Conservation (phyloP, 2,888 invertebrate species). For the Callosobruchus maculatus region DNA sequence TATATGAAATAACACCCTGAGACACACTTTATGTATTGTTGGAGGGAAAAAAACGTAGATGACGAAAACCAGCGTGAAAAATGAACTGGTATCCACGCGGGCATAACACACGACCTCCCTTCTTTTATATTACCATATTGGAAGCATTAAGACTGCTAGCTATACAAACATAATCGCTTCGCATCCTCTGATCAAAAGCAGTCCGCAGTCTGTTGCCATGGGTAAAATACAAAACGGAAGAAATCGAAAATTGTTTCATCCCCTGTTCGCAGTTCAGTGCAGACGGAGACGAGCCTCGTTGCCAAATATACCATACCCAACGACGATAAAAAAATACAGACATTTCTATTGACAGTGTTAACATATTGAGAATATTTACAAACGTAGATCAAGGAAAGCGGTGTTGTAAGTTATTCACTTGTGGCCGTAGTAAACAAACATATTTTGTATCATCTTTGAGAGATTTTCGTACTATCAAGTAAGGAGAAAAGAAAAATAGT, state of each 20-base stretch:
- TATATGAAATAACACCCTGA: too few relatives aligned
- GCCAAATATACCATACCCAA: background rate
- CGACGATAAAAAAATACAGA: too few relatives aligned
- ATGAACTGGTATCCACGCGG: background rate
- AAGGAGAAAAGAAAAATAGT: too few relatives aligned
- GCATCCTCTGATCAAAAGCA: background rate
- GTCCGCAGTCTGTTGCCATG: background rate
- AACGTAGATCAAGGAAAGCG: too few relatives aligned
- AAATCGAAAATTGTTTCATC: constrained; percentile 5
- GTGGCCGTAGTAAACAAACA: too few relatives aligned
- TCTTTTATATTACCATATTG: background rate
- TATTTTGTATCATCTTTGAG: too few relatives aligned
- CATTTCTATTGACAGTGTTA: too few relatives aligned
- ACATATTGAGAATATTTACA: too few relatives aligned
- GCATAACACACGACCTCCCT: background rate
- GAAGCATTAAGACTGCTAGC: background rate
- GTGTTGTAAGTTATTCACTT: too few relatives aligned
- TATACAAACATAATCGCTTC: background rate
- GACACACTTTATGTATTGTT: too few relatives aligned
- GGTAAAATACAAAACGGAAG: constrained; percentile 1
- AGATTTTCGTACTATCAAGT: too few relatives aligned
- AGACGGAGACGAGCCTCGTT: background rate
- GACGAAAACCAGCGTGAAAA: background rate
- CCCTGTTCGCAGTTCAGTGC: background rate
- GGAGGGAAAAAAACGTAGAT: background rate